Percentiles rank a stretch among this genome's conserved stretches.
These are phyloP conservation scores for Sebastes trivittatus DNA, from an alignment of 2,797 vertebrate species.

Conservation along the genomic window DNA sequence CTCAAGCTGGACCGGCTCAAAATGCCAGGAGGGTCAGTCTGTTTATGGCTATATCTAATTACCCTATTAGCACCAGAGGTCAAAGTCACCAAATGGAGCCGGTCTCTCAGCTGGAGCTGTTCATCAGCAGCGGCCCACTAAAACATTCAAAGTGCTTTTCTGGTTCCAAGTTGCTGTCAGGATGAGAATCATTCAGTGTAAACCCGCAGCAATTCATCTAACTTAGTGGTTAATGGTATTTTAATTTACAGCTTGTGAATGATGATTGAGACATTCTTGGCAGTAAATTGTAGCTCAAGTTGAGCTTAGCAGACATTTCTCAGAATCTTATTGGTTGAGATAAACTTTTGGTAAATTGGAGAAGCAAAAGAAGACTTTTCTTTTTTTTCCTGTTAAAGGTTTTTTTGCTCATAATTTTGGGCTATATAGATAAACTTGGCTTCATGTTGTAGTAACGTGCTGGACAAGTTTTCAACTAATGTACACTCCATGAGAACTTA, in stretches of 20 bases:
- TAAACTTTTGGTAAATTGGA: background rate
- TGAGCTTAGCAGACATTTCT: background rate
- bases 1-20: constrained; percentile 88
- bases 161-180: background rate
- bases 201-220: background rate
- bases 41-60: constrained; percentile 17
- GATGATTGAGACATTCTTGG: background rate
- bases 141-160: constrained; percentile 5
- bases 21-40: constrained; percentile 88
- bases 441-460: background rate
- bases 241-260: background rate
- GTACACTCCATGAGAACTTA: background rate
- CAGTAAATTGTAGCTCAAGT: background rate
- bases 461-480: background rate
- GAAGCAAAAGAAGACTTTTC: background rate
- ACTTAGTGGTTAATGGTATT: background rate
- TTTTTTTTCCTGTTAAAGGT: background rate
- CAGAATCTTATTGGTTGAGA: background rate
- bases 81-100: constrained; percentile 34
- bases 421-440: background rate
- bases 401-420: background rate
- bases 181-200: background rate
- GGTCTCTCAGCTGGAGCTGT: constrained; percentile 17
- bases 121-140: background rate
- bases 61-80: constrained; percentile 22